Conservation (phyloP, 2,888 invertebrate species). For the Nysson spinosus region DNA sequence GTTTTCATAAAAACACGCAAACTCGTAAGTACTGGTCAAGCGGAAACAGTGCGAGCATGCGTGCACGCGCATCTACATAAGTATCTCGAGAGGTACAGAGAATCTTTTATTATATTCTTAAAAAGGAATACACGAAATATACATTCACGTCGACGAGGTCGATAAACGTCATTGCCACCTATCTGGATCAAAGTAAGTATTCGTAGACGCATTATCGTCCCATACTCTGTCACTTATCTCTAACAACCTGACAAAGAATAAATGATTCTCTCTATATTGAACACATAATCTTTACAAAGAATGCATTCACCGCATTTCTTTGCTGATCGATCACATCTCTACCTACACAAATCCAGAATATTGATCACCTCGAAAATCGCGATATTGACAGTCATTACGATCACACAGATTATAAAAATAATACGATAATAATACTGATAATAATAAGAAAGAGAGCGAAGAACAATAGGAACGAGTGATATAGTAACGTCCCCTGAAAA, state of each 20-base stretch:
- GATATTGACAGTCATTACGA: no score
- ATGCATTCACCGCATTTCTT: conserved; percentile 28
- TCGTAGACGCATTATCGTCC: no score
- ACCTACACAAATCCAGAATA: conserved; percentile 4
- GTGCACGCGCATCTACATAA: no score
- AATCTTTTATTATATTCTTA: conserved; percentile 56
- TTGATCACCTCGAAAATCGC: no score
- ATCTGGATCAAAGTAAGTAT: no score
- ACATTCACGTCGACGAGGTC: conserved; percentile 50
- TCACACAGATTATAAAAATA: no score
- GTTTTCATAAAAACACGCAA: no score
- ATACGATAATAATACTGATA: no score
- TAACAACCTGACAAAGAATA: conserved; percentile 33
- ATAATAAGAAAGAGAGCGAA: no score
- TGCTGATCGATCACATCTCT: conserved; percentile 20
- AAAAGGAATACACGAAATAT: conserved; percentile 63
- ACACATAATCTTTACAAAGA: conserved; percentile 44
- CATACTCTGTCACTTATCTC: neutral
- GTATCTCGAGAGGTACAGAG: conserved; percentile 12
- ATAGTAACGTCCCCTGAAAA: no score
- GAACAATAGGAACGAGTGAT: no score
- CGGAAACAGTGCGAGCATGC: neutral
- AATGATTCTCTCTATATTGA: conserved; percentile 34
- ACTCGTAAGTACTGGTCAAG: neutral
- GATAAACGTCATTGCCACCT: no score